Conservation (phyloP, 2,888 invertebrate genomes). For the Apamea crenata region DNA sequence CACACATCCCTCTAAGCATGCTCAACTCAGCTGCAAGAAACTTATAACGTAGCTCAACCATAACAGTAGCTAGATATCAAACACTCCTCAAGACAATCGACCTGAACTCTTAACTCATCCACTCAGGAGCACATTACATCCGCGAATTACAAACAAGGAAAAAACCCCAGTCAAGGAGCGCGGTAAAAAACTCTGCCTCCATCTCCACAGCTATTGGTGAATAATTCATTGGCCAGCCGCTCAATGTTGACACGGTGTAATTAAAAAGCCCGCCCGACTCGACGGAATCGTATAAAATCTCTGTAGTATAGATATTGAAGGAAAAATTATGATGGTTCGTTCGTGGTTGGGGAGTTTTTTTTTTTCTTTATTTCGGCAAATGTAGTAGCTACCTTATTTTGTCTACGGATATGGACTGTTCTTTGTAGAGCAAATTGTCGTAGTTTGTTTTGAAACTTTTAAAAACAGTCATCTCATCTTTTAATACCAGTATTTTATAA, state of each 20-base stretch:
- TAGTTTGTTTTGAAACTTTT: background rate
- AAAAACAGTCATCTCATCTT: background rate
- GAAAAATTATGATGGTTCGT: conserved; percentile 68
- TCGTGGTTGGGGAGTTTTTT: conserved; percentile 8
- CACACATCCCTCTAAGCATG: background rate
- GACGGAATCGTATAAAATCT: conserved; percentile 65
- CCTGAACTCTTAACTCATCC: conserved; percentile 53
- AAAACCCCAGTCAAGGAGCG: conserved; percentile 57
- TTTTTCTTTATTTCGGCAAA: conserved; percentile 10
- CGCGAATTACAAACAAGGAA: conserved; percentile 63
- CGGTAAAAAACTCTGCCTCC: conserved; percentile 50
- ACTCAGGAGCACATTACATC: conserved; percentile 65
- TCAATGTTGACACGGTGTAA: conserved; percentile 84
- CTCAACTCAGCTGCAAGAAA: background rate
- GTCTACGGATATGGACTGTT: conserved; percentile 26
- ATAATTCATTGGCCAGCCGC: conserved; percentile 79
- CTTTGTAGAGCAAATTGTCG: background rate
- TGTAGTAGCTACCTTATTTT: conserved; percentile 16
- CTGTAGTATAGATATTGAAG: conserved; percentile 74
- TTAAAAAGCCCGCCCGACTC: conserved; percentile 81
- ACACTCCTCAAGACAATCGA: conserved; percentile 59
- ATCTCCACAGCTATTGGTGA: conserved; percentile 71
- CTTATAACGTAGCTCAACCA: background rate
- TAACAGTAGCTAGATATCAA: conserved; percentile 14
- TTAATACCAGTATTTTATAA: background rate